Base-by-base conservation (phyloP, 2,797 vertebrate genomes). In the Coilia nasus region DNA sequence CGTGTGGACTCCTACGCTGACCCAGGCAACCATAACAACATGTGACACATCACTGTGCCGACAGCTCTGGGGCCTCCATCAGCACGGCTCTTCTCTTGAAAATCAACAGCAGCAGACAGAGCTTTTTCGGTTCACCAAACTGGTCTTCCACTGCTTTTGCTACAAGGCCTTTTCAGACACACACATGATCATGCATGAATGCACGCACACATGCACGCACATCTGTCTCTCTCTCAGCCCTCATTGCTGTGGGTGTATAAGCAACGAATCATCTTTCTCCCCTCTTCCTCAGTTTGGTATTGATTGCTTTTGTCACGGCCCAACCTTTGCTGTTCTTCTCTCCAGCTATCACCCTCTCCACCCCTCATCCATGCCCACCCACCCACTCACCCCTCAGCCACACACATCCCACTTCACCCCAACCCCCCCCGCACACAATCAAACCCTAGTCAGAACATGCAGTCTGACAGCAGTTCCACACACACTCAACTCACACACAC, bases 21-120 rank as follows among this genome's bases (percentile, higher is more conserved):
- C 35, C 31, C 71, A 44, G 31, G 35, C 31, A 7, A 44, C 17
- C 35, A 19, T 78, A 78, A 78, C 71, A 21, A 19, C 31, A 21
- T 78, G 71, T 78, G 71, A 78, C 71, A 78, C 71, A 78, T 78
- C 71, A 44, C 71, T 44, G 31, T 44, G 31, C 71, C 31, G 19
- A 17, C 71, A 78, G 15, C 71, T 41, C 17, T 44, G 35, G 64
- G 31, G 15, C 15, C 19, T 78, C 41, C 31, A 78, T 78, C 35
- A 44, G 71, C 7, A 19, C 21, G 35, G 28, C 19, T 44, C 31
- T 41, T 21, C 14, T 78, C 6, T 17, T 41, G 31, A 78, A 78
- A 78, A 78, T 3, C 7, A 54, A 54, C 71, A 75, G 67, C 28
- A 44, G 71, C 71, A 21, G 31, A 59, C 19, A 59, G 19, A 44